Conservation (phyloP, 2,888 invertebrate genomes). For the Stenichneumon culpator region DNA sequence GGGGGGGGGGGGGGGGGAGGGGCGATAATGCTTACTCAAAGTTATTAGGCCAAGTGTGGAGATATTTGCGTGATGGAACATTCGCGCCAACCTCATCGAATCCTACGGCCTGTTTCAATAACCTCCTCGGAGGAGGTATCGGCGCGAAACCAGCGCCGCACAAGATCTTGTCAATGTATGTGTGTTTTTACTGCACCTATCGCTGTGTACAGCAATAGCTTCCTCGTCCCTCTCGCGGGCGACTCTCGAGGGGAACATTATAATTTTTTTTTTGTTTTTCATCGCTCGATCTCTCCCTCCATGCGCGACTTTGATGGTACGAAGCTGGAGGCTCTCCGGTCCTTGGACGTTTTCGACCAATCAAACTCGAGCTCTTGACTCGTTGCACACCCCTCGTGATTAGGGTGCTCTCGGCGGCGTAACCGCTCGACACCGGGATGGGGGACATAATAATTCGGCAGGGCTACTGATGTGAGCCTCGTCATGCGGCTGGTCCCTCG, state of each 20-base stretch:
- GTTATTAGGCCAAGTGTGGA: slow-evolving; percentile 16
- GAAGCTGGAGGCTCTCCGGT: neutral
- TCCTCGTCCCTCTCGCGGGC: slow-evolving; percentile 40
- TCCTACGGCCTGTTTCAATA: slow-evolving; percentile 28
- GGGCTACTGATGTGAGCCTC: slow-evolving; percentile 31
- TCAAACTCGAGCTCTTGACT: slow-evolving; percentile 53
- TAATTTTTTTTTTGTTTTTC: slow-evolving; percentile 27
- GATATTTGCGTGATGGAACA: neutral
- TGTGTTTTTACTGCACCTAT: slow-evolving; percentile 32
- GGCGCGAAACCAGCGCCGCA: neutral
- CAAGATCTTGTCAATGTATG: slow-evolving; percentile 32
- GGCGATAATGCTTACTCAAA: neutral
- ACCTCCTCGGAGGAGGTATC: slow-evolving; percentile 9
- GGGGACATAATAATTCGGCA: slow-evolving; percentile 73
- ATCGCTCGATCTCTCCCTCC: slow-evolving; percentile 47
- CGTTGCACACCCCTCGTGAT: slow-evolving; percentile 65
- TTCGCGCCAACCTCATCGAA: neutral
- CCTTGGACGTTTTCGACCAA: slow-evolving; percentile 11
- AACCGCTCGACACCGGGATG: slow-evolving; percentile 51
- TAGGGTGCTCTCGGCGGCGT: slow-evolving; percentile 52
- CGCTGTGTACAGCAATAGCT: slow-evolving; percentile 42
- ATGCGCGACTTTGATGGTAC: slow-evolving; percentile 15
- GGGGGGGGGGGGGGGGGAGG: neutral
- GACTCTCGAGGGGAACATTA: slow-evolving; percentile 14
- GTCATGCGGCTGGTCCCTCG: slow-evolving; percentile 34